phyloP scores from a whole-genome alignment of 2,888 invertebrate genomes.

The Malthinus flaveolus region DNA sequence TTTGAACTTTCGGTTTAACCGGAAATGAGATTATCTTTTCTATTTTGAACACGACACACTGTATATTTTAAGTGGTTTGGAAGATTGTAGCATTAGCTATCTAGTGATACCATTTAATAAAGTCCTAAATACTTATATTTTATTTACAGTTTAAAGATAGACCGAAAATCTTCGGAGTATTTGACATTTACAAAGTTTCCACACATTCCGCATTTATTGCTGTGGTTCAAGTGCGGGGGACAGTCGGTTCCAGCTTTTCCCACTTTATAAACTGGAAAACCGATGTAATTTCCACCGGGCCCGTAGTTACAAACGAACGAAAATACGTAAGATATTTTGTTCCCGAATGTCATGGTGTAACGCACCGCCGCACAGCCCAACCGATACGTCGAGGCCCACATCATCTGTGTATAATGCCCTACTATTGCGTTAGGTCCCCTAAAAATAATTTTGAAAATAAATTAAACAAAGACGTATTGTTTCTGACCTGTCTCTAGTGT shows the following conservation, averaged over 20 bases:
- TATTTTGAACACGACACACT: too few species aligned
- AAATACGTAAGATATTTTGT: slow-evolving; percentile 42
- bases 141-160: slow-evolving; percentile 14
- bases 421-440: slow-evolving; percentile 41
- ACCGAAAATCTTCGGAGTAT: slow-evolving; percentile 3
- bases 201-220: slow-evolving; percentile 43
- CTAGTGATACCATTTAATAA: too few species aligned
- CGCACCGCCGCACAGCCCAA: slow-evolving; percentile 48
- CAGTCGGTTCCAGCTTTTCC: slow-evolving; percentile 46
- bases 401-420: slow-evolving; percentile 51
- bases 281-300: slow-evolving; percentile 49
- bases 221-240: slow-evolving; percentile 31
- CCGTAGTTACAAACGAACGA: slow-evolving; percentile 51
- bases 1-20: too few species aligned
- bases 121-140: too few species aligned
- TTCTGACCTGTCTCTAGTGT: slow-evolving; percentile 44
- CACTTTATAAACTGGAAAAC: slow-evolving; percentile 45
- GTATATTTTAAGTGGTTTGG: too few species aligned
- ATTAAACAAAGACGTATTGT: background rate
- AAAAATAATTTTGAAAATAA: slow-evolving; percentile 20
- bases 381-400: slow-evolving; percentile 49
- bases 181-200: slow-evolving; percentile 30
- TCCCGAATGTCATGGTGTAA: slow-evolving; percentile 36
- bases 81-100: too few species aligned
- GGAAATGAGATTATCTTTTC: too few species aligned